Evolutionary conservation across 2,888 invertebrate genomes (phyloP).

Genomic region (Cephus spinipes): DNA sequence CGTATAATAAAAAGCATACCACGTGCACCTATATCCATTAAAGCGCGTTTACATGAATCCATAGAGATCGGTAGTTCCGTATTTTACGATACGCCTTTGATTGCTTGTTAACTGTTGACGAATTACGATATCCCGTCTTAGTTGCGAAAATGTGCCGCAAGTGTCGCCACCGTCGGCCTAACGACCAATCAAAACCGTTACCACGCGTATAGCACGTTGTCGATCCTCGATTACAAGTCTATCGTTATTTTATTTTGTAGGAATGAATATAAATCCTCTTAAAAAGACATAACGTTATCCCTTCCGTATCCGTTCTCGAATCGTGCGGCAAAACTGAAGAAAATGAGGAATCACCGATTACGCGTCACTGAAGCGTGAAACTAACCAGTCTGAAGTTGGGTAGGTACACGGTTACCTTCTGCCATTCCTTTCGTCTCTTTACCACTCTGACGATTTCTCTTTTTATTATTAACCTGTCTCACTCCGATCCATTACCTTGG

Average conservation of each 20-base stretch:
- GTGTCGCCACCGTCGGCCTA: not conserved
- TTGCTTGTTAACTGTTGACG: not conserved
- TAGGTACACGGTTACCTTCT: not conserved
- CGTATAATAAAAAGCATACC: slow-evolving; percentile 4
- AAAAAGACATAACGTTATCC: slow-evolving; percentile 8
- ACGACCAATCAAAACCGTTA: not conserved
- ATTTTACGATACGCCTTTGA: not conserved
- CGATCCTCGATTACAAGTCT: slow-evolving; percentile 17
- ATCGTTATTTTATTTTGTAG: slow-evolving; percentile 29
- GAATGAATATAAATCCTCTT: not conserved
- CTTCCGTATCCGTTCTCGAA: slow-evolving; percentile 33
- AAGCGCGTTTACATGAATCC: not conserved
- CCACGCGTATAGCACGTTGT: not conserved
- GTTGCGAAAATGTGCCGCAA: not conserved
- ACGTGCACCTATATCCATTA: not conserved
- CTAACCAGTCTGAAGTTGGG: not conserved
- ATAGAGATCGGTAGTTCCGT: not conserved
- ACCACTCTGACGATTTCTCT: not conserved
- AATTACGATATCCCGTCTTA: not conserved
- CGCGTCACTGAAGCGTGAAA: not conserved
- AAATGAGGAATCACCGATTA: slow-evolving; percentile 2
- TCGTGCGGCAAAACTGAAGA: slow-evolving; percentile 37
- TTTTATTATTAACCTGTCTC: slow-evolving; percentile 1
- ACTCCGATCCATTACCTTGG: not conserved
- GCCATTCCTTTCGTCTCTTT: not conserved